phyloP scores from a whole-genome alignment of 2,888 invertebrate species.

The Lymantria monacha region DNA sequence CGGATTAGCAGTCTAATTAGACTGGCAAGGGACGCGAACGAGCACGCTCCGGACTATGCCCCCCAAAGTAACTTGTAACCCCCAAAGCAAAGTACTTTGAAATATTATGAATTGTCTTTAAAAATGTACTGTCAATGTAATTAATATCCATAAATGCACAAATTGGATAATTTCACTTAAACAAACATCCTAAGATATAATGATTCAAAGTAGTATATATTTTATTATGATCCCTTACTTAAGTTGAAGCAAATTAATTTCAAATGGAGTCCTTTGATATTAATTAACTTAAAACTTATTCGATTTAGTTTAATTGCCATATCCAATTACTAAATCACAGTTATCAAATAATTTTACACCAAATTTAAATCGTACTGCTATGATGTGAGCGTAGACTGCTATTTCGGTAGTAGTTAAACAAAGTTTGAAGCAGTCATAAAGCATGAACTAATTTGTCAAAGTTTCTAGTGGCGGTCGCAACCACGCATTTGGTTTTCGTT shows the following conservation, averaged over 20 bases:
- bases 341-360: constrained; percentile 10
- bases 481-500: constrained; percentile 29
- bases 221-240: not conserved
- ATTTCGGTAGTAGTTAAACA: constrained; percentile 42
- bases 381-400: constrained; percentile 30
- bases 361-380: constrained; percentile 14
- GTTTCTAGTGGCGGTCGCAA: constrained; percentile 52
- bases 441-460: constrained; percentile 74
- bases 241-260: not conserved
- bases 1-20: too few species aligned
- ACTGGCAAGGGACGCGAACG: too few species aligned
- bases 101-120: too few species aligned
- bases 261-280: not conserved
- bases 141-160: too few species aligned
- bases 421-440: constrained; percentile 61
- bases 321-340: not conserved
- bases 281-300: not conserved
- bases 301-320: not conserved
- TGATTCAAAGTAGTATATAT: not conserved
- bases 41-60: too few species aligned
- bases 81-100: too few species aligned
- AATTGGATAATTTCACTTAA: not conserved
- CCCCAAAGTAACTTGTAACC: too few species aligned
- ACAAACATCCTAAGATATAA: not conserved
- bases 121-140: too few species aligned